Conservation (phyloP, 2,113 vertebrate species). For the Ceratotherium simum region DNA sequence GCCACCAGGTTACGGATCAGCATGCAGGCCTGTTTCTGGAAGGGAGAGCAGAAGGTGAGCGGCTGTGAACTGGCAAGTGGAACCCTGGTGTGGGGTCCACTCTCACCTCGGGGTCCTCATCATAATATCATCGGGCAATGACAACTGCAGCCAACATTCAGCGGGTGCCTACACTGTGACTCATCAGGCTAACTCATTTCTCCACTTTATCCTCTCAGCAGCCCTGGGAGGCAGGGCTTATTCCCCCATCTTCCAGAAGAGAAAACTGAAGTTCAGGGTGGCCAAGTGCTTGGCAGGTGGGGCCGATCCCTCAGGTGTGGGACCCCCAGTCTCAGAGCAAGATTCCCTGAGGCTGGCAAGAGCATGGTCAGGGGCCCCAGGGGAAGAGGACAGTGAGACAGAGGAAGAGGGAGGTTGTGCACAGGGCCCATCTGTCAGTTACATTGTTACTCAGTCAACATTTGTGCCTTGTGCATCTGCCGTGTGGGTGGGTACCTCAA, state of each 20-base stretch:
- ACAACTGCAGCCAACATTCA: neutral
- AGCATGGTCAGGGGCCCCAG: neutral
- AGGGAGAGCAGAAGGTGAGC: neutral
- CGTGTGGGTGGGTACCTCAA: no score
- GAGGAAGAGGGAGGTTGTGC: neutral
- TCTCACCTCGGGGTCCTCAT: neutral
- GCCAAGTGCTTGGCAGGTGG: neutral
- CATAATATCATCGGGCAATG: neutral
- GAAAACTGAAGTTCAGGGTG: neutral
- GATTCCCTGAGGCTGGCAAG: neutral
- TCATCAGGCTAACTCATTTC: neutral
- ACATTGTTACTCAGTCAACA: neutral
- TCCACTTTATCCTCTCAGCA: neutral
- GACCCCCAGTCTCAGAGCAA: neutral
- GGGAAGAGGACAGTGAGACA: neutral
- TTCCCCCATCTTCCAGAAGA: neutral
- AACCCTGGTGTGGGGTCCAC: neutral
- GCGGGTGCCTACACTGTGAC: neutral
- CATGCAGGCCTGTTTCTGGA: conserved; percentile 96
- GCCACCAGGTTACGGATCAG: conserved; percentile 95
- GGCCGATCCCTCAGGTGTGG: neutral
- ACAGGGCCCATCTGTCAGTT: neutral
- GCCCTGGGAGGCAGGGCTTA: neutral
- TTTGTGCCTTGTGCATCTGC: neutral
- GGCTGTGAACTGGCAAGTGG: neutral